These are phyloP conservation scores for Drosophila funebris DNA, from an alignment of 1,140 invertebrate genomes.

Conservation along the genomic window DNA sequence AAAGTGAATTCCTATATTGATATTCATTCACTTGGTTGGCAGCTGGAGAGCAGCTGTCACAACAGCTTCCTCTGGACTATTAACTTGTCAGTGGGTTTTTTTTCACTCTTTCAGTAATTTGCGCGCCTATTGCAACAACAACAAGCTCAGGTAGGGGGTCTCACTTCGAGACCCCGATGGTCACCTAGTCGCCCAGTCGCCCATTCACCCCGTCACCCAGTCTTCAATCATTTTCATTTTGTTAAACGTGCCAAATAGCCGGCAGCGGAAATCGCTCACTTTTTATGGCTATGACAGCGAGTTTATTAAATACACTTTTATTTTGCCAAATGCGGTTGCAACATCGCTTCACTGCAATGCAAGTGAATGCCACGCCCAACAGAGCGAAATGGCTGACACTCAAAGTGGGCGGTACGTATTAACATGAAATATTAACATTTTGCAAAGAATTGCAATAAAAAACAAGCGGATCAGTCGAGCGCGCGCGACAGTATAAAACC, in stretches of 20 bases:
- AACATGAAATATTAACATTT: not conserved
- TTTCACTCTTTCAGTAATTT: constrained; percentile 36
- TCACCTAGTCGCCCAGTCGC: constrained; percentile 30
- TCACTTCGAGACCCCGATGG: constrained; percentile 8
- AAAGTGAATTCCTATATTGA: constrained; percentile 51
- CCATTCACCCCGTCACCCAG: constrained; percentile 24
- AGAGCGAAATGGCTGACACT: constrained; percentile 5
- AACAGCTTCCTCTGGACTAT: constrained; percentile 53
- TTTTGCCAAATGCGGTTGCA: constrained; percentile 24
- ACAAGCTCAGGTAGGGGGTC: constrained; percentile 1
- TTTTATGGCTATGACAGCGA: constrained; percentile 49
- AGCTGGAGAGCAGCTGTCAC: constrained; percentile 32
- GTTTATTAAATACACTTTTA: constrained; percentile 34
- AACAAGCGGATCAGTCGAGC: too few species aligned
- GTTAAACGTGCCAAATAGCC: constrained; percentile 73
- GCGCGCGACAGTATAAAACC: too few species aligned
- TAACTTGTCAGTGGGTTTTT: constrained; percentile 68
- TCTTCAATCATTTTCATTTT: constrained; percentile 75
- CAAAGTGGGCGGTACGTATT: constrained; percentile 6
- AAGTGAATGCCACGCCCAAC: constrained; percentile 3
- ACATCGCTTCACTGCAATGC: not conserved
- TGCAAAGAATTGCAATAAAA: not conserved
- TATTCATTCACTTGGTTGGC: constrained; percentile 14
- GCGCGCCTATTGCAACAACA: constrained; percentile 47
- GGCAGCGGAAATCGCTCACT: constrained; percentile 63